Evolutionary conservation across 2,113 vertebrate genomes (phyloP), one percentile per base, ranked within the genome.

Genomic region (Mus pahari): DNA sequence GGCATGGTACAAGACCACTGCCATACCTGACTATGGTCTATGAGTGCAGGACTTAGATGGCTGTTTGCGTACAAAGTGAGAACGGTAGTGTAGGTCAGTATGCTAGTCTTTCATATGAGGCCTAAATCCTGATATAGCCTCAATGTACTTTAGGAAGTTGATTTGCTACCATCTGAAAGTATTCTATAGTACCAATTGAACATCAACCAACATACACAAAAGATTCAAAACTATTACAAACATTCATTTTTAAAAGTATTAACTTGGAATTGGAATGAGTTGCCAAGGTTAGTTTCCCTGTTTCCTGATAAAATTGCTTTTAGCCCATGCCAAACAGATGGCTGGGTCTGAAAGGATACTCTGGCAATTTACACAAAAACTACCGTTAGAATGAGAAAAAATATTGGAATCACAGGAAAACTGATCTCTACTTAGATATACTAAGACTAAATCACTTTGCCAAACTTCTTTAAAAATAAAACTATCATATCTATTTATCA

Each of bases 401-500:
- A 74, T 53, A 42, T 60, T 28, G 11, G 36, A 60, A 26, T 89
- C 70, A 95, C 6, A 94, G 42, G 60, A 77, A 92, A 94, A 86
- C 20, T 93, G 58, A 86, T 55, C 39, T 94, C 26, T 82, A 42
- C 17, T 2, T 13, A 78, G n/a, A 91, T 10, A 78, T 19, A 89
- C 11, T 60, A n/a, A 92, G 68, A 66, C 19, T 89, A 93, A 92
- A 9, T 73, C 84, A 3, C 28, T 88, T 79, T 45, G 53, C 26
- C 71, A 92, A 68, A 93, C 36, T 97, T 96, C 28, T 66, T 55
- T 1, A 91, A 45, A 71, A n/a, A 77, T 78, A 88, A 62, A 92
- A 64, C 22, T 73, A 68, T 78, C 91, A 86, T 74, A 31, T 68
- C 48, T 50, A 2, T 90, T 96, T 96, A 75, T 94, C n/a, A 74